Evolutionary conservation across 1,140 invertebrate genomes (phyloP).

Genomic region (Drosophila punjabiensis): DNA sequence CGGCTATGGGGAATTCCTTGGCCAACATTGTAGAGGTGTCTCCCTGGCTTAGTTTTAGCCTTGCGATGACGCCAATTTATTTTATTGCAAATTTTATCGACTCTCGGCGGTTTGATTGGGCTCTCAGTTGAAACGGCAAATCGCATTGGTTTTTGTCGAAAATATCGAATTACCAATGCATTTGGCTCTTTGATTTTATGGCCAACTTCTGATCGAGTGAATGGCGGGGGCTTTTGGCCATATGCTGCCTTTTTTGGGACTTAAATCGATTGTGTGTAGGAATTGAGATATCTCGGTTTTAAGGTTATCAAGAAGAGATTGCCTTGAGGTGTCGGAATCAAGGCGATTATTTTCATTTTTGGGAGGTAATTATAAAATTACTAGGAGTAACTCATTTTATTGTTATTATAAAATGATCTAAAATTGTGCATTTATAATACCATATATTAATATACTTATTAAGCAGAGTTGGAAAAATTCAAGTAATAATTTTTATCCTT

Average conservation of each 20-base stretch:
- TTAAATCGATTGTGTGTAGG: not conserved
- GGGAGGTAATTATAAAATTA: not conserved
- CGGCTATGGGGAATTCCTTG: slow-evolving; percentile 19
- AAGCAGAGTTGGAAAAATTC: accelerated
- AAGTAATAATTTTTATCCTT: not conserved
- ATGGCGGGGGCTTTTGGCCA: slow-evolving; percentile 24
- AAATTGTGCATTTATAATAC: too few relatives aligned
- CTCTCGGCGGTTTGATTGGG: slow-evolving; percentile 72
- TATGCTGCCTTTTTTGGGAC: slow-evolving; percentile 15
- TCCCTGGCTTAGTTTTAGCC: slow-evolving; percentile 14
- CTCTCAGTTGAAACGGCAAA: slow-evolving; percentile 27
- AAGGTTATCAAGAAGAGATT: slow-evolving; percentile 15
- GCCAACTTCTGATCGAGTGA: slow-evolving; percentile 31
- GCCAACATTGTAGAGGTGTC: slow-evolving; percentile 61
- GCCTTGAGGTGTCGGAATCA: not conserved
- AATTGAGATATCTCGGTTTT: slow-evolving; percentile 18
- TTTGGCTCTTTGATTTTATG: slow-evolving; percentile 65
- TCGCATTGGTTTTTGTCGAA: slow-evolving; percentile 48
- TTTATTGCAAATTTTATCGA: slow-evolving; percentile 81
- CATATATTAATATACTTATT: too few relatives aligned
- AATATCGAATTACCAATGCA: slow-evolving; percentile 76
- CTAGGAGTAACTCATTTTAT: not conserved
- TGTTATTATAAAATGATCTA: not conserved
- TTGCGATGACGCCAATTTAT: slow-evolving; percentile 74
- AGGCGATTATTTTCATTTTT: not conserved